phyloP scores from a whole-genome alignment of 2,797 vertebrate species.

The Coracias cyanogaster region DNA sequence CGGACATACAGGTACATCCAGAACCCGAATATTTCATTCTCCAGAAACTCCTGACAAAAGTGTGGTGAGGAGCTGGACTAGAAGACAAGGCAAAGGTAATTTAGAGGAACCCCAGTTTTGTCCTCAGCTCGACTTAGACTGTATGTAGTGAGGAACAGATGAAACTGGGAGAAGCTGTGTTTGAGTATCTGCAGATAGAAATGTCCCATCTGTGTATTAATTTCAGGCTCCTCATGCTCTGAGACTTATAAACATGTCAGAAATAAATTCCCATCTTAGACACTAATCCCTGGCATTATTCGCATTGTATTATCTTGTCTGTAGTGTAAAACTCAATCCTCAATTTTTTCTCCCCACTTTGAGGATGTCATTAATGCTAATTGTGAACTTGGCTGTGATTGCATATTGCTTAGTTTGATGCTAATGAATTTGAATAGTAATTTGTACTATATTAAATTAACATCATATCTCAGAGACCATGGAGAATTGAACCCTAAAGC shows the following conservation, averaged over 20 bases:
- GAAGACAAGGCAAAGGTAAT: background rate
- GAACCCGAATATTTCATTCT: background rate
- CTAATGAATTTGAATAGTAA: slow-evolving; percentile 68
- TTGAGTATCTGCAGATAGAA: background rate
- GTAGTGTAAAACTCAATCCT: slow-evolving; percentile 30
- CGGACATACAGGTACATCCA: background rate
- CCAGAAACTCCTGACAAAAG: background rate
- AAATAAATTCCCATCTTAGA: slow-evolving; percentile 3
- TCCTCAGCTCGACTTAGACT: background rate
- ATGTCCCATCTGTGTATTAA: background rate
- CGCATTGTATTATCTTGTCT: slow-evolving; percentile 29
- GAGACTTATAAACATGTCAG: background rate
- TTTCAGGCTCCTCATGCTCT: background rate
- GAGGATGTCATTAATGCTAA: slow-evolving; percentile 65
- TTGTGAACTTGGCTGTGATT: slow-evolving; percentile 64
- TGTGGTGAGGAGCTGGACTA: background rate
- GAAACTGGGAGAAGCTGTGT: background rate
- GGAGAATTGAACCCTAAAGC: slow-evolving; percentile 54
- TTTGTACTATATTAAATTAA: slow-evolving; percentile 68
- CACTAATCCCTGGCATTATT: slow-evolving; percentile 46
- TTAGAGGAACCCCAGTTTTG: background rate
- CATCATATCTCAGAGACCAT: slow-evolving; percentile 29
- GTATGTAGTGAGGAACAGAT: background rate
- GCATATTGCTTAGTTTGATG: slow-evolving; percentile 43
- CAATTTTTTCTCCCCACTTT: background rate